Evolutionary conservation across 2,888 invertebrate genomes (phyloP), one percentile per base, ranked within the genome.

Genomic region (Caenorhabditis macrosperma): DNA sequence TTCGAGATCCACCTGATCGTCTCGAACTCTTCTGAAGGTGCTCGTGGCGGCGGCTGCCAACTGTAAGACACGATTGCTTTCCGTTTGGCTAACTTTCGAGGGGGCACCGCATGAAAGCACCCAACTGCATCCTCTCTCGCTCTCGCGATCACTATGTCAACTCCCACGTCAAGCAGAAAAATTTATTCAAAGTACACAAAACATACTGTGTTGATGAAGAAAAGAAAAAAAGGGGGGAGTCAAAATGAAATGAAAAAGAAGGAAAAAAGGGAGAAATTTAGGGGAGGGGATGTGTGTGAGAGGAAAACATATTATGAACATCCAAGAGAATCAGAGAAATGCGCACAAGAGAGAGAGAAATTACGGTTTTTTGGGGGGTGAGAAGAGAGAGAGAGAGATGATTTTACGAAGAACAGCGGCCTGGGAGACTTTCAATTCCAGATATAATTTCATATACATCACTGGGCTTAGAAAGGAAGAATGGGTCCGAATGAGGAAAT

Each of bases 121-220:
- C 17, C 22, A 55, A 72, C 71, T 54, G 61, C 61, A 61, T 46
- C 67, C 24, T 33, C 33, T 55, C 41, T 38, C 55, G 24, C 41
- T 26, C 9, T 33, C 24, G 24, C 22, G 26, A 46, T 69, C 57
- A 50, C 59, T 38, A 69, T 61, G 54, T 52, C 57, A 63, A 33
- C 20, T 12, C 52, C 22, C 78, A 71, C 71, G 59, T 78, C 78
- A 78, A 78, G 72, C 74, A 78, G 33, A 78, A 78, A 50, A 59
- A 66, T 78, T 72, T 78, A 72, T 78, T 78, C 57, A 74, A 78
- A 78, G 67, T 74, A 74, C 74, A 78, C 67, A 78, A 63, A 78
- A 66, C 54, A 60, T 55, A 54, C 55, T 74, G 44, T 55, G 67
- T 72, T 60, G 52, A 38, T 50, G 54, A 44, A 22, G 17, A 54